A percentile compares a stretch with the other conserved stretches of the same genome.
Conservation (phyloP, 2,888 invertebrate species). For the Sinodicranocentrus sp. region DNA sequence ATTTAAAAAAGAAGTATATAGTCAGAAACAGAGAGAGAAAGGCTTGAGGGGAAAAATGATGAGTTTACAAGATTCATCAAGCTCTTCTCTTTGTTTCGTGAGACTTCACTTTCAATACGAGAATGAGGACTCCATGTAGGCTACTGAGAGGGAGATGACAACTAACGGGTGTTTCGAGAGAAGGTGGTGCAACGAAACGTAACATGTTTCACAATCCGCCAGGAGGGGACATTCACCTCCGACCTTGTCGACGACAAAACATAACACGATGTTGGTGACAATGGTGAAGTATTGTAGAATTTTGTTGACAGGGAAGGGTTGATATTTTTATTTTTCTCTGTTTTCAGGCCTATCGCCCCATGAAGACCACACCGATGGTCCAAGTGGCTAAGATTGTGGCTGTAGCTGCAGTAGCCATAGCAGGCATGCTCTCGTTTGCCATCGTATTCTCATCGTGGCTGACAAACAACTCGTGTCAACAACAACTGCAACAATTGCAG, state of each 20-base stretch:
- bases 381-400: constrained; percentile 93
- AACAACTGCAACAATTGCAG: constrained; percentile 66
- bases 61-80: not conserved
- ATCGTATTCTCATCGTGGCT: constrained; percentile 76
- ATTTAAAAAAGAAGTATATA: not conserved
- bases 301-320: not conserved
- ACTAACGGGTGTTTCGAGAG: not conserved
- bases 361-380: constrained; percentile 84
- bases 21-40: too few relatives aligned
- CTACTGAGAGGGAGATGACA: not conserved
- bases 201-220: not conserved
- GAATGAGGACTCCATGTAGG: not conserved
- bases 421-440: constrained; percentile 82
- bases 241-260: constrained; percentile 4
- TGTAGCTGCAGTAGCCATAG: constrained; percentile 88
- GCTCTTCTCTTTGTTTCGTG: not conserved
- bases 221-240: constrained; percentile 18
- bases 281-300: constrained; percentile 4
- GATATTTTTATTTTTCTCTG: not conserved
- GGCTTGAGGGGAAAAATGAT: too few relatives aligned
- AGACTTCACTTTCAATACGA: too few relatives aligned
- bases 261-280: not conserved
- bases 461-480: constrained; percentile 69
- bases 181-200: too few relatives aligned
- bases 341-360: constrained; percentile 86